Conservation (phyloP, 2,888 invertebrate genomes). For the Cactoblastis cactorum region DNA sequence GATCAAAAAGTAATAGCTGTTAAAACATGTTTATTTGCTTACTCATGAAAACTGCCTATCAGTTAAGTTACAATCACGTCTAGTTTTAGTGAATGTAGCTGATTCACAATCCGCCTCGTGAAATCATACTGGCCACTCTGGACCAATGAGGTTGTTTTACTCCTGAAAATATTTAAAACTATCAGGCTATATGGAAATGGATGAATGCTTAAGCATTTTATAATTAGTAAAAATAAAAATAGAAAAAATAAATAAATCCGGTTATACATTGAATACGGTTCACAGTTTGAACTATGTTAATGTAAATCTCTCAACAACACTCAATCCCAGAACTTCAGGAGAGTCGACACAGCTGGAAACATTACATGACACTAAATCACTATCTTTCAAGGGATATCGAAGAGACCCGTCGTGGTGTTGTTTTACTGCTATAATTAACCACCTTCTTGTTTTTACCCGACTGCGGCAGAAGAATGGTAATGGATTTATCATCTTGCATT, state of each 20-base stretch:
- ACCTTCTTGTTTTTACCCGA: slow-evolving; percentile 21
- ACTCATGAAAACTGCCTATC: slow-evolving; percentile 41
- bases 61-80: slow-evolving; percentile 40
- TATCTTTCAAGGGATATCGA: slow-evolving; percentile 28
- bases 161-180: too few species aligned
- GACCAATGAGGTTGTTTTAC: slow-evolving; percentile 45
- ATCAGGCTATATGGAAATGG: too few species aligned
- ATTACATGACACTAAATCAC: slow-evolving; percentile 53
- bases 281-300: slow-evolving; percentile 18
- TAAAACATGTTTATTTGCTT: too few species aligned
- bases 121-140: slow-evolving; percentile 53
- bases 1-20: too few species aligned
- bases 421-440: slow-evolving; percentile 39
- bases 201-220: too few species aligned
- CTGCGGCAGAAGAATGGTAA: too few species aligned
- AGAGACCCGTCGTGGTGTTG: slow-evolving; percentile 32
- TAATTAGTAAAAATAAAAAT: not conserved
- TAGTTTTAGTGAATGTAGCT: slow-evolving; percentile 55
- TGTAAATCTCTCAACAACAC: slow-evolving; percentile 58
- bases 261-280: not conserved
- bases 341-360: slow-evolving; percentile 53
- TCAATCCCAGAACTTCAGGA: slow-evolving; percentile 53
- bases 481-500: too few species aligned
- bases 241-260: not conserved
- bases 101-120: slow-evolving; percentile 57